Evolutionary conservation across 2,888 invertebrate genomes (phyloP), one percentile per base, ranked within the genome.

Genomic region (Poecilus cupreus): DNA sequence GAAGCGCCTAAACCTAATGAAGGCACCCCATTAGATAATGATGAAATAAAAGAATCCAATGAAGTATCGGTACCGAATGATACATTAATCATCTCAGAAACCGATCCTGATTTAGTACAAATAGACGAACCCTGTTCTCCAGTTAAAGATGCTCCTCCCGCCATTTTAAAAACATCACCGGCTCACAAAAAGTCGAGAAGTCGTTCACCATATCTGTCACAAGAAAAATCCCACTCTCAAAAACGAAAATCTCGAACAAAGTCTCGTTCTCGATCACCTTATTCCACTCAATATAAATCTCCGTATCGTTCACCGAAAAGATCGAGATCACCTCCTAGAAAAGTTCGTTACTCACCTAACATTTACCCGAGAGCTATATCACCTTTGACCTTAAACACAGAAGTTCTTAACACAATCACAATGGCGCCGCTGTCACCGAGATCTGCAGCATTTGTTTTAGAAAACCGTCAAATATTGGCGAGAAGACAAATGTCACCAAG

Each of bases 381-480:
- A 0, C 89, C 88, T 1, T 84, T 89, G 8, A 80, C 83, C 4
- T 84, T 89, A 46, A 87, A 88, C 80, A 87, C 89, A 0, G 88
- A 88, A 70, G 85, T 84, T 57, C 82, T 85, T 20, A 84, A 84
- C 57, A 85, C 85, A 20, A 86, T 85, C 24, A 82, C 86, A 1
- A 85, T 88, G 85, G 89, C 89, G 2, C 89, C 89, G 0, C 83
- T 89, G 32, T 89, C 89, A 8, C 89, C 89, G 0, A 85, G 89
- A 83, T 89, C 89, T 83, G 89, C 89, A 5, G 89, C 89, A 13
- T 89, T 89, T 83, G 89, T 89, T 5, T 82, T 89, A 75, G 86
- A 89, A 84, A 89, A 89, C 83, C 87, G 88, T 16, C 88, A 89
- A 32, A 89, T 89, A 22, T 86, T 89, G n/a, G 89, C 89, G 78